A percentile compares a stretch with the other conserved stretches of the same genome.
Conservation (phyloP, 1,140 invertebrate species). For the Nebria ingens region DNA sequence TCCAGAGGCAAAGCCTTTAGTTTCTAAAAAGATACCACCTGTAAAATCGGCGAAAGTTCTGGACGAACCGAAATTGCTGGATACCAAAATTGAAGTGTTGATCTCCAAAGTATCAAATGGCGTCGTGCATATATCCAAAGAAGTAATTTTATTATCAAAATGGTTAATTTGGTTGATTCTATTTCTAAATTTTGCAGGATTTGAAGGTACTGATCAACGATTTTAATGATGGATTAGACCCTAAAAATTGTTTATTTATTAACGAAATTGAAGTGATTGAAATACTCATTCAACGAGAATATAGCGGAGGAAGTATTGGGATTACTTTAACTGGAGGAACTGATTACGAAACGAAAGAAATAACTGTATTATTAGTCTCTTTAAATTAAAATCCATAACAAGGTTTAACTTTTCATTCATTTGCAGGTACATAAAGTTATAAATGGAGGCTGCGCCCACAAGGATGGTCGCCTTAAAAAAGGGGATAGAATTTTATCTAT, state of each 20-base stretch:
- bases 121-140: too few relatives aligned
- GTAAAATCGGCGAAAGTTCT: too few relatives aligned
- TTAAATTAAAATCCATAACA: not conserved
- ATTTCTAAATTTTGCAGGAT: conserved; percentile 42
- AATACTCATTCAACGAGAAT: conserved; percentile 49
- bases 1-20: not conserved
- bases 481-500: conserved; percentile 82
- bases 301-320: conserved; percentile 64
- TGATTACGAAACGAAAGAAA: conserved; percentile 84
- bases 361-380: conserved; percentile 49
- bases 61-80: too few relatives aligned
- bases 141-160: too few relatives aligned
- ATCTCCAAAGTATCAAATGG: too few relatives aligned
- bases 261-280: conserved; percentile 44
- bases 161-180: too few relatives aligned
- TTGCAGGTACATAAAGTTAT: conserved; percentile 76
- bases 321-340: conserved; percentile 78
- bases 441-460: conserved; percentile 71
- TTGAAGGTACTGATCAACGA: conserved; percentile 52
- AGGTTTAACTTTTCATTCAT: conserved; percentile 15
- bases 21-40: not conserved
- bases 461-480: conserved; percentile 73
- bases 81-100: too few relatives aligned
- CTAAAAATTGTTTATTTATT: conserved; percentile 27
- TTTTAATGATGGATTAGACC: conserved; percentile 47